Conservation (phyloP, 2,797 vertebrate genomes). For the Avahi laniger region DNA sequence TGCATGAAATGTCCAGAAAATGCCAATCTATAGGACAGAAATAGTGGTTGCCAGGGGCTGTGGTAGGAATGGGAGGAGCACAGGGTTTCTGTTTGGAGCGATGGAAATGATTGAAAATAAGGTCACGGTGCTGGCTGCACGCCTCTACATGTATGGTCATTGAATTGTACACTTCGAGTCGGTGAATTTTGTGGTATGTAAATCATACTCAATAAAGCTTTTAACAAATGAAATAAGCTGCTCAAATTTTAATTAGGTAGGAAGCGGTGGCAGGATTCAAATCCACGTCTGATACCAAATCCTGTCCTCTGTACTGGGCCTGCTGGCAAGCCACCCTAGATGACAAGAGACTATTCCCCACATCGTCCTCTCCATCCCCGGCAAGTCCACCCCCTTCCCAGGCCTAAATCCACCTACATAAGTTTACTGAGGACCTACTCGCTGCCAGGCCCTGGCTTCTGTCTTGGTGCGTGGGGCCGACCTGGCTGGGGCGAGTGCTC, state of each 20-base stretch:
- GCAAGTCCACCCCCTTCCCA: background rate
- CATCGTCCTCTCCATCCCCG: background rate
- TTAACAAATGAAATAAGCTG: background rate
- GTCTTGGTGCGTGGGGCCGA: accelerated
- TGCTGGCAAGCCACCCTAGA: background rate
- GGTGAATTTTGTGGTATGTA: background rate
- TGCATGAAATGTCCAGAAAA: background rate
- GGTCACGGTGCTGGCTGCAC: background rate
- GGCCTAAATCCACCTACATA: background rate
- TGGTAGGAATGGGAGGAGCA: background rate
- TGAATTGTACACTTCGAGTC: background rate
- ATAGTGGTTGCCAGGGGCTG: background rate
- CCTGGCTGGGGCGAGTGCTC: background rate
- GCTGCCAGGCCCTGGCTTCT: background rate
- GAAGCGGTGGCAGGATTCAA: background rate
- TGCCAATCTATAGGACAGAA: background rate
- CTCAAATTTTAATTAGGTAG: background rate
- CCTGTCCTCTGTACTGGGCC: background rate
- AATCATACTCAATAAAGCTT: background rate
- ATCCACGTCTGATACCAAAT: background rate
- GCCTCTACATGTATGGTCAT: background rate
- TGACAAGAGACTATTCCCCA: background rate
- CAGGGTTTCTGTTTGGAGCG: background rate
- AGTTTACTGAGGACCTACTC: background rate
- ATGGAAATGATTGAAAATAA: background rate